Conservation (phyloP, 2,113 vertebrate genomes). For the Fregetta grallaria region DNA sequence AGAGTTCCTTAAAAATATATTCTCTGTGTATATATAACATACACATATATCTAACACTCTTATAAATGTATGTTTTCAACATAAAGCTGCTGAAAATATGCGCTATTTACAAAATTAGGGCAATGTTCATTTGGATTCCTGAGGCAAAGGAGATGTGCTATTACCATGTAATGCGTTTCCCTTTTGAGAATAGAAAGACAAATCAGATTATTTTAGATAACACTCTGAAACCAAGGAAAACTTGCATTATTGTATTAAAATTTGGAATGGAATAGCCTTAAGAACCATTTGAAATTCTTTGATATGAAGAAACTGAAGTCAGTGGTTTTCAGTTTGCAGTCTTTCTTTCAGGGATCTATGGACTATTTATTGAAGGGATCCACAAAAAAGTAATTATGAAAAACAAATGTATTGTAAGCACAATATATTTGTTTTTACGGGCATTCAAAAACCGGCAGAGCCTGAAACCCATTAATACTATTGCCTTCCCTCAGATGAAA, state of each 20-base stretch:
- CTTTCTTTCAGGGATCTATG: neutral
- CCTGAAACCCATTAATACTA: neutral
- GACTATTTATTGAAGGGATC: neutral
- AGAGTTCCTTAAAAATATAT: neutral
- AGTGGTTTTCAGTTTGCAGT: neutral
- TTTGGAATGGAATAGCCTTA: neutral
- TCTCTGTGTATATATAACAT: neutral
- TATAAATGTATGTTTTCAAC: neutral
- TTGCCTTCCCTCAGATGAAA: neutral
- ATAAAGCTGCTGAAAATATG: neutral
- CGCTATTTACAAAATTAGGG: neutral
- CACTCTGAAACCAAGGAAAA: neutral
- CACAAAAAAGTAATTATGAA: neutral
- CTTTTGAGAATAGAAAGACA: neutral
- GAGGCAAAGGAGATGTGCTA: neutral
- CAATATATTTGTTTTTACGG: neutral
- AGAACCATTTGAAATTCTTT: neutral
- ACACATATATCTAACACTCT: neutral
- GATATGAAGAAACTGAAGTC: neutral
- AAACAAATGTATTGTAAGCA: neutral
- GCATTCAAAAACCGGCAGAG: neutral
- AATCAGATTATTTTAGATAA: conserved; percentile 35
- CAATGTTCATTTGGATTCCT: neutral
- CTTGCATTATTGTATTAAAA: neutral
- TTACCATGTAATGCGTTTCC: neutral